These are phyloP conservation scores for Ochotona curzoniae DNA, from an alignment of 2,113 vertebrate species.

Conservation along the genomic window DNA sequence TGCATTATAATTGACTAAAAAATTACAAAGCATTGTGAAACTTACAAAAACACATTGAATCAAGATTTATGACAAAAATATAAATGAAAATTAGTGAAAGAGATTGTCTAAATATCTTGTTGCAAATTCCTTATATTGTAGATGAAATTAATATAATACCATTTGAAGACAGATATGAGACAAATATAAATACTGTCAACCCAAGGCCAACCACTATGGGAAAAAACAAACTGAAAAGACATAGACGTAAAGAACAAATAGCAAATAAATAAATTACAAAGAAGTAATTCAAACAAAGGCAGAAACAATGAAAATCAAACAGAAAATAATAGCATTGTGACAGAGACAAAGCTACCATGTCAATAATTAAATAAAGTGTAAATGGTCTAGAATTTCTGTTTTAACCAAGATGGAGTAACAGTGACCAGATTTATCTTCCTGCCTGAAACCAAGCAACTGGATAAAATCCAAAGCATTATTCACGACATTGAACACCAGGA, in stretches of 20 bases:
- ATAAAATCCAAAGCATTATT: background rate
- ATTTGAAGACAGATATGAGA: background rate
- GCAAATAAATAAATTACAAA: slow-evolving; percentile 28
- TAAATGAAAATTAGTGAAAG: background rate
- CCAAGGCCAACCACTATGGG: background rate
- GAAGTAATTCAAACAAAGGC: slow-evolving; percentile 36
- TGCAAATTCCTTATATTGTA: background rate
- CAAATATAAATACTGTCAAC: background rate
- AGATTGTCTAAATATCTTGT: background rate
- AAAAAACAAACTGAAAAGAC: background rate
- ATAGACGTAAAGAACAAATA: background rate
- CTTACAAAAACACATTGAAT: background rate
- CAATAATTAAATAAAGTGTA: slow-evolving; percentile 28
- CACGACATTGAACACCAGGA: background rate
- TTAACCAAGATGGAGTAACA: background rate
- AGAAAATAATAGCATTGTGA: background rate
- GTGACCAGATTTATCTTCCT: background rate
- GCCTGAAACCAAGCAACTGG: background rate
- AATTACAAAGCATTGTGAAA: background rate
- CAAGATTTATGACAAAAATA: background rate
- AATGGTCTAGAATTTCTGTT: background rate
- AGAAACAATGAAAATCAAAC: background rate
- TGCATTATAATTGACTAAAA: background rate
- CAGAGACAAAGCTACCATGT: background rate
- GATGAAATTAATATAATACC: background rate